phyloP scores from a whole-genome alignment of 35 echinoderm and acorn worm genomes.

The Stichopus chloronotus region DNA sequence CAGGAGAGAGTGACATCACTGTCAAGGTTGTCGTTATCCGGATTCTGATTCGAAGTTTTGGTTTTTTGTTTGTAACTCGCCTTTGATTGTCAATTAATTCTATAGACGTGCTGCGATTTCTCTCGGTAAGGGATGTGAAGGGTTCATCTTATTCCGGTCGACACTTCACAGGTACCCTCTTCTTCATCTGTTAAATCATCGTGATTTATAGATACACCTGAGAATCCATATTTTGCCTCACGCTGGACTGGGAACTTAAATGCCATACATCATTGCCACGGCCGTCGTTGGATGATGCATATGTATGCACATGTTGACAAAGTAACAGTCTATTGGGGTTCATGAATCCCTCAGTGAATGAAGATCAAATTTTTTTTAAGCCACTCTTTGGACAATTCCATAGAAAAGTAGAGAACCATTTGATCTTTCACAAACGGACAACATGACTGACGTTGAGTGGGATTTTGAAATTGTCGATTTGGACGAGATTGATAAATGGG shows the following conservation, averaged over 20 bases:
- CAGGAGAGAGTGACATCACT: too few species aligned
- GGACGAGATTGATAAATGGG: constrained; percentile 80
- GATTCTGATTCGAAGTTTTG: too few species aligned
- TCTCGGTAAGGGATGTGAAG: too few species aligned
- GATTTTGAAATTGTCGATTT: constrained; percentile 76
- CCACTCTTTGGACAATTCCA: background rate
- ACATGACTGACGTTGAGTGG: constrained; percentile 70
- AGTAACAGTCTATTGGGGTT: background rate
- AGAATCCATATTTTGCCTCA: background rate
- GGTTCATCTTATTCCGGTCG: too few species aligned
- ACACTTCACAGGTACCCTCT: too few species aligned
- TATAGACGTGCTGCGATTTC: too few species aligned
- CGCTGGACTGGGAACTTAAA: background rate
- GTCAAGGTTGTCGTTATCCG: too few species aligned
- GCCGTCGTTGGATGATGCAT: background rate
- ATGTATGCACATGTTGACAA: background rate
- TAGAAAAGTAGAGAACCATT: background rate
- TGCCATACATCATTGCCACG: background rate
- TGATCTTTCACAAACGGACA: background rate
- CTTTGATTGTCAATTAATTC: too few species aligned
- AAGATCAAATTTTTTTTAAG: background rate
- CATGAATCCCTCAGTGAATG: background rate
- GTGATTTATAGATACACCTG: too few species aligned
- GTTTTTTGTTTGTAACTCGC: too few species aligned
- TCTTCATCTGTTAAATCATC: too few species aligned